Evolutionary conservation across 2,113 vertebrate species (phyloP), one percentile per base, ranked within the genome.

Genomic region (Lasiurus cinereus): DNA sequence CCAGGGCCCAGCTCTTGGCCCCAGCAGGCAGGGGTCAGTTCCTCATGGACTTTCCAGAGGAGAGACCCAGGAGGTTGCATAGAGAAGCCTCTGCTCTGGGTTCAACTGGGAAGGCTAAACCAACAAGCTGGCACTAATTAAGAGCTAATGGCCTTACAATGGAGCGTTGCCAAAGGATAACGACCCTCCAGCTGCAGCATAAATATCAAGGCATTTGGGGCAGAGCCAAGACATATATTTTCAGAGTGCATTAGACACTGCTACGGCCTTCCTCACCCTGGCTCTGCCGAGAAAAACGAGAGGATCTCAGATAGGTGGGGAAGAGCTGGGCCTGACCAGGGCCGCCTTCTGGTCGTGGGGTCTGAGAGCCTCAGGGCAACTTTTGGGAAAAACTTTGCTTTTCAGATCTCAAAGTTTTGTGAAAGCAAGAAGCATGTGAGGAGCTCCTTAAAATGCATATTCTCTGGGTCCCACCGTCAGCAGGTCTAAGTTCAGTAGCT

Each of bases 71-170:
- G 78, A 77, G 85, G 69, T 56, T 64, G n/a, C 39, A 43, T 24
- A 33, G 87, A 74, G 89, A 54, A 89, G 74, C 33, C 86, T 90
- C 84, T 76, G 66, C 80, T 90, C 59, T 76, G 78, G 22, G 95
- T 86, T 94, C 62, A 74, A 36, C 67, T 18, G 92, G 62, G 85
- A 93, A 95, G 88, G 48, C 72, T 72, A 92, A 88, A 72, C 70
- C 94, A 91, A 74, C 78, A 95, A 96, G 95, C 96, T 96, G 97
- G 94, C 94, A 93, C 92, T 94, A 97, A 97, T 96, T 95, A 97
- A 93, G 94, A 89, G 83, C 70, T 96, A 97, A 97, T 95, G 93
- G 94, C 83, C 89, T 96, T 88, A 91, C 78, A 56, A 29, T 91
- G 90, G 92, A 96, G 72, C 8, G 0, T 52, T 94, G 94, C 96